These are phyloP conservation scores for Carassius auratus DNA, from an alignment of 2,113 vertebrate genomes.

Conservation along the genomic window DNA sequence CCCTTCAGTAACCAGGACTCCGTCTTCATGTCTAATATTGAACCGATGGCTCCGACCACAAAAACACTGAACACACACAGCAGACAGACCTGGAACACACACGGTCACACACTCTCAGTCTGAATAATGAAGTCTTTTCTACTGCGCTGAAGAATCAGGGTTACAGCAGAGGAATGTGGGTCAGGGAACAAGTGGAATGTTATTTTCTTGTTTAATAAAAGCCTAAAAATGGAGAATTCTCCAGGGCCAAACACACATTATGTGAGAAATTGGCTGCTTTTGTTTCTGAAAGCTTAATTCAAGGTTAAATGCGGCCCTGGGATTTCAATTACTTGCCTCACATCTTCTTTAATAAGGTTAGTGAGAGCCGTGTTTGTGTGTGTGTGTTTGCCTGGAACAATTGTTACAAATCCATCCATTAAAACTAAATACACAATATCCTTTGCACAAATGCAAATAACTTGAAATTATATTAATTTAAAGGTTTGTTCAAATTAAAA, in stretches of 20 bases:
- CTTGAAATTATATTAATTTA: not conserved
- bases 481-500: not conserved
- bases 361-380: not conserved
- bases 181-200: conserved; percentile 29
- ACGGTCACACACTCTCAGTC: not conserved
- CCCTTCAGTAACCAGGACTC: conserved; percentile 97
- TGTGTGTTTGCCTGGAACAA: not conserved
- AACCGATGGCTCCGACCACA: conserved; percentile 82
- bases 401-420: not conserved
- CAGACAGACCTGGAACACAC: conserved; percentile 68
- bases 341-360: conserved; percentile 21
- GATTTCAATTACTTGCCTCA: not conserved
- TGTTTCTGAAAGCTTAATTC: conserved; percentile 31
- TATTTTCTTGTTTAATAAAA: conserved; percentile 34
- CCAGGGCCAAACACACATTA: conserved; percentile 33
- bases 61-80: conserved; percentile 75
- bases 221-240: conserved; percentile 26
- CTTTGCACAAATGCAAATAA: too few relatives aligned
- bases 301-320: conserved; percentile 43
- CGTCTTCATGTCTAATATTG: conserved; percentile 81
- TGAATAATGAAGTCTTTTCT: not conserved
- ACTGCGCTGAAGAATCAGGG: not conserved
- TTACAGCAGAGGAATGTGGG: conserved; percentile 24
- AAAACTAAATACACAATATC: not conserved
- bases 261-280: conserved; percentile 33